Evolutionary conservation across 2,113 vertebrate genomes (phyloP), one percentile per base, ranked within the genome.

Genomic region (Carassius carassius): DNA sequence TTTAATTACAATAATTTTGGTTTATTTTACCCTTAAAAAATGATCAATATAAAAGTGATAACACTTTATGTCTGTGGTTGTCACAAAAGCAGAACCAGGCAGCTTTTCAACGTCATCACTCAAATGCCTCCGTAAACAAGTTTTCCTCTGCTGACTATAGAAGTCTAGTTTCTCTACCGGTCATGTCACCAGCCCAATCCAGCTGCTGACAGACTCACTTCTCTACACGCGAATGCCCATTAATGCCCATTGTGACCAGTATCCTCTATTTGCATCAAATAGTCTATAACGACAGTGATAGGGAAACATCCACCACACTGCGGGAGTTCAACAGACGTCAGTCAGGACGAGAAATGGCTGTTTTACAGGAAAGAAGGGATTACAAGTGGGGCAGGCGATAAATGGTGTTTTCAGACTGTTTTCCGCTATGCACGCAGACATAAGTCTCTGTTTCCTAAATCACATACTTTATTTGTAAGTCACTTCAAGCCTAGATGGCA

Each of bases 341-440:
- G 17, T 62, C 25, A 29, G 78, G 11, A 86, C 1, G 25, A 83
- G 85, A 87, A 90, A 78, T 76, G 88, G 47, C 17, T 63, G 72
- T 60, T 85, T 83, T 80, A 69, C 89, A 90, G 90, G 91, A 92
- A 87, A 91, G 47, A 84, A 58, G 67, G 73, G 86, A 79, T 86
- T 74, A 60, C 80, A 13, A 83, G 47, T 83, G 76, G 47, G 81
- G 83, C 88, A 74, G 63, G 49, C 35, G 37, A 72, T 86, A 86
- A 86, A 85, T 76, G 86, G 86, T 82, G 85, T 85, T 70, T 76
- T 73, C 62, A 14, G 78, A 86, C 37, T 23, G 85, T 16, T 81
- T 84, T 35, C 12, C 84, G 72, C 19, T 67, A 78, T 2, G 19
- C 69, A 21, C 14, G 37, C 19, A 35, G 69, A 69, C 78, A 85